Evolutionary conservation across 2,888 invertebrate species (phyloP).

Genomic region (Pheosia tremula): DNA sequence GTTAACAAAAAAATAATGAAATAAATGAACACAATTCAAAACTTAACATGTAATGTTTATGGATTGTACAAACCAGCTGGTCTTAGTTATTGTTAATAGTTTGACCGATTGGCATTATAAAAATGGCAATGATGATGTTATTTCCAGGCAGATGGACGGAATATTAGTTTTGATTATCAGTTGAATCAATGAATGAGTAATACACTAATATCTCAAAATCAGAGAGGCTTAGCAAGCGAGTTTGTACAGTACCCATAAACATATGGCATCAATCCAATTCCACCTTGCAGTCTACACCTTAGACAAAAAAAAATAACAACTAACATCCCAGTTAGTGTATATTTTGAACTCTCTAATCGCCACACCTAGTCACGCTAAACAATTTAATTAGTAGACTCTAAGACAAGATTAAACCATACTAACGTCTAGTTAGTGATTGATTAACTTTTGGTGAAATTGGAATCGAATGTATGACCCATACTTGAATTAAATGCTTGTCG

Average conservation of each 20-base stretch:
- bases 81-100: neutral
- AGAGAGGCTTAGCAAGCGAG: slow-evolving; percentile 10
- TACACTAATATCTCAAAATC: no score
- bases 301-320: slow-evolving; percentile 15
- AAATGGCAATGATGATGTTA: no score
- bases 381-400: slow-evolving; percentile 11
- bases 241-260: neutral
- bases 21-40: slow-evolving; percentile 22
- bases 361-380: neutral
- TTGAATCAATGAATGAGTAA: no score
- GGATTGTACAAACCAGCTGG: slow-evolving; percentile 20
- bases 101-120: neutral
- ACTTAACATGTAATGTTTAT: slow-evolving; percentile 16
- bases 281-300: slow-evolving; percentile 15
- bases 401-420: slow-evolving; percentile 24
- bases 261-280: slow-evolving; percentile 6
- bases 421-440: slow-evolving; percentile 29
- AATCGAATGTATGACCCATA: slow-evolving; percentile 8
- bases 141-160: no score
- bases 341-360: slow-evolving; percentile 12
- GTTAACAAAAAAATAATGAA: slow-evolving; percentile 37
- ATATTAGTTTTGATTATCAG: no score
- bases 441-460: slow-evolving; percentile 33
- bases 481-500: no score
- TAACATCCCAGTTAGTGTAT: slow-evolving; percentile 28